Evolutionary conservation across 1,140 invertebrate species (phyloP).

Genomic region (Achatina immaculata): DNA sequence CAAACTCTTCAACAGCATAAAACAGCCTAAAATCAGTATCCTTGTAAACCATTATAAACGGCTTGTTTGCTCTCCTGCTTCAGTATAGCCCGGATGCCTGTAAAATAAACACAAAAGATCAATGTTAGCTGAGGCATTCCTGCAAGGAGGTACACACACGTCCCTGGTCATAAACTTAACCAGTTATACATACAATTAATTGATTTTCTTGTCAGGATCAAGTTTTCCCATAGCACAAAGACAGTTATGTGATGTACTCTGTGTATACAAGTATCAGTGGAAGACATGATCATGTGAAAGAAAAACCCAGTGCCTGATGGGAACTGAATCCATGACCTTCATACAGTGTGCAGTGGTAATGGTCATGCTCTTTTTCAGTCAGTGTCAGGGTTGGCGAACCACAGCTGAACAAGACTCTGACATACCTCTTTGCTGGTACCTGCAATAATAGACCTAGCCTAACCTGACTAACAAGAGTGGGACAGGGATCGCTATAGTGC

Average conservation of each 20-base stretch:
- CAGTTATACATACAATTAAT: background rate
- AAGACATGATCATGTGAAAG: too few relatives aligned
- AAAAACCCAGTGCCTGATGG: too few relatives aligned
- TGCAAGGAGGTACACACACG: background rate
- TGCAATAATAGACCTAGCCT: too few relatives aligned
- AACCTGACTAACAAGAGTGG: too few relatives aligned
- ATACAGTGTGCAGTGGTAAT: too few relatives aligned
- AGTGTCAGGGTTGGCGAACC: too few relatives aligned
- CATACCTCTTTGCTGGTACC: too few relatives aligned
- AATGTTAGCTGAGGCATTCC: background rate
- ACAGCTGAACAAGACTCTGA: too few relatives aligned
- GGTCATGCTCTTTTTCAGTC: too few relatives aligned
- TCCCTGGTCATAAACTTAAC: background rate
- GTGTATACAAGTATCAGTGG: background rate
- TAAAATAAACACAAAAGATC: conserved; percentile 69
- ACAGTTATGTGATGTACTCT: background rate
- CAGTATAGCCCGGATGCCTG: conserved; percentile 79
- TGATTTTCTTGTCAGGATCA: background rate
- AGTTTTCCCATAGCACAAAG: background rate
- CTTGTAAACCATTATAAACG: conserved; percentile 82
- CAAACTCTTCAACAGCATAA: too few relatives aligned
- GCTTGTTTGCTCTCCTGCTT: conserved; percentile 79
- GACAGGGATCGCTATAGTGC: too few relatives aligned
- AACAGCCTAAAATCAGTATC: conserved; percentile 63
- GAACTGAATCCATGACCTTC: too few relatives aligned